Evolutionary conservation across 2,888 invertebrate genomes (phyloP).

Genomic region (Baronia brevicornis): DNA sequence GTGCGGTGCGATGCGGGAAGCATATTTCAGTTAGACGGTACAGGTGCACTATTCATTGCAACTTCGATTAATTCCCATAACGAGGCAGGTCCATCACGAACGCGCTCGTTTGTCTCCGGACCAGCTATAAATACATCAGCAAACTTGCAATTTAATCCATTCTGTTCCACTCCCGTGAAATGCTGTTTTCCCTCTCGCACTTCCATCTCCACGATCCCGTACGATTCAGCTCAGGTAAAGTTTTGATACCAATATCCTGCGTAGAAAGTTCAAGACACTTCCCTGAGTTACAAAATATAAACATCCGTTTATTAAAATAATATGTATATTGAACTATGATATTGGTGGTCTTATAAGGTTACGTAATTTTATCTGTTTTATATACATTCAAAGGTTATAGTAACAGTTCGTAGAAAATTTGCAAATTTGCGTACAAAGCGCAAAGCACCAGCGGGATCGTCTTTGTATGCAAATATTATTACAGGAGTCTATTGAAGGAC

Average conservation of each 20-base stretch:
- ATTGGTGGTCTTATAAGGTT: conserved; percentile 5
- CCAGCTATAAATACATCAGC: conserved; percentile 74
- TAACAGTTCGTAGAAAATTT: conserved; percentile 47
- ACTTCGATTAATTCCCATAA: conserved; percentile 75
- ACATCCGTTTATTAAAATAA: conserved; percentile 10
- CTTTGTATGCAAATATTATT: conserved; percentile 68
- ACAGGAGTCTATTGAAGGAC: conserved; percentile 55
- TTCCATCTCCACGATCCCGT: conserved; percentile 26
- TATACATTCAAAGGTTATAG: conserved; percentile 24
- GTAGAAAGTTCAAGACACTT: conserved; percentile 10
- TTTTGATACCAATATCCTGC: conserved; percentile 54
- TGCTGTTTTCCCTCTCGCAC: conserved; percentile 41
- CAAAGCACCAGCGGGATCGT: conserved; percentile 46
- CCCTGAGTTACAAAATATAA: conserved; percentile 9
- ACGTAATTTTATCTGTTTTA: conserved; percentile 17
- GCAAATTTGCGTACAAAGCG: conserved; percentile 56
- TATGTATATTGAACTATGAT: neutral
- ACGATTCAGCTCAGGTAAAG: conserved; percentile 50
- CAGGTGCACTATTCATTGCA: conserved; percentile 65
- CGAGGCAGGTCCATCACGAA: conserved; percentile 73
- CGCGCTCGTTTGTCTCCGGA: conserved; percentile 70
- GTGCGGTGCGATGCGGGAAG: too few species aligned
- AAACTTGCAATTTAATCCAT: conserved; percentile 73
- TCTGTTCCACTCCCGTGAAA: conserved; percentile 57
- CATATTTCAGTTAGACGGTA: conserved; percentile 61